These are phyloP conservation scores for Pasiphila rectangulata DNA, from an alignment of 2,888 invertebrate species.

Conservation along the genomic window DNA sequence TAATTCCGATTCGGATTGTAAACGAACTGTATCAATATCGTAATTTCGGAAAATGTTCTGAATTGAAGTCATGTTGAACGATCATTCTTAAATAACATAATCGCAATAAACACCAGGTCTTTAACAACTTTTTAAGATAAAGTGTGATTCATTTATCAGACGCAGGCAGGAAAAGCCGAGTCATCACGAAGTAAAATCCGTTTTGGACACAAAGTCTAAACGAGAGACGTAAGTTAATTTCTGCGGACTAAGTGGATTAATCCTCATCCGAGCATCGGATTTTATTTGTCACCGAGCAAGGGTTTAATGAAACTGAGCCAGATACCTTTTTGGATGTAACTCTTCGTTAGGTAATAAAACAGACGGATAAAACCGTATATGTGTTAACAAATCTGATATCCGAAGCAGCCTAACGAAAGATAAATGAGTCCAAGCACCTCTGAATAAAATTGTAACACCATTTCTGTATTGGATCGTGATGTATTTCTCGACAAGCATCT, in stretches of 20 bases:
- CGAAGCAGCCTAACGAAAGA: conserved; percentile 17
- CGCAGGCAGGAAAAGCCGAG: conserved; percentile 18
- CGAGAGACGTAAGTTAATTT: conserved; percentile 32
- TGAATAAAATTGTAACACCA: conserved; percentile 20
- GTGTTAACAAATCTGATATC: conserved; percentile 15
- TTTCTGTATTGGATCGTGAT: conserved; percentile 21
- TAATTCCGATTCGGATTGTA: conserved; percentile 41
- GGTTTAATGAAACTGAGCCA: conserved; percentile 24
- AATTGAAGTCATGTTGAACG: conserved; percentile 28
- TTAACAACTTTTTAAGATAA: too few species aligned
- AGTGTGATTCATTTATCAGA: conserved; percentile 7
- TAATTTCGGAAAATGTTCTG: conserved; percentile 45
- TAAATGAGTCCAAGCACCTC: conserved; percentile 22
- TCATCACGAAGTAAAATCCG: conserved; percentile 23
- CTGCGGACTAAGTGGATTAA: conserved; percentile 40
- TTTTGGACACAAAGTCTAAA: conserved; percentile 25
- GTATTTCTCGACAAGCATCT: conserved; percentile 30
- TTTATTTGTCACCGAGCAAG: conserved; percentile 32
- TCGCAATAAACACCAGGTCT: too few species aligned
- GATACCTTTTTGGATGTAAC: conserved; percentile 4
- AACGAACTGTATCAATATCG: conserved; percentile 51
- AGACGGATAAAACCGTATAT: conserved; percentile 4
- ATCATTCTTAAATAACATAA: too few species aligned
- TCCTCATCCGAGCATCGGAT: conserved; percentile 29
- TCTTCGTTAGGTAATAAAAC: not conserved